Conservation (phyloP, 2,888 invertebrate genomes). For the Sycophila texana region DNA sequence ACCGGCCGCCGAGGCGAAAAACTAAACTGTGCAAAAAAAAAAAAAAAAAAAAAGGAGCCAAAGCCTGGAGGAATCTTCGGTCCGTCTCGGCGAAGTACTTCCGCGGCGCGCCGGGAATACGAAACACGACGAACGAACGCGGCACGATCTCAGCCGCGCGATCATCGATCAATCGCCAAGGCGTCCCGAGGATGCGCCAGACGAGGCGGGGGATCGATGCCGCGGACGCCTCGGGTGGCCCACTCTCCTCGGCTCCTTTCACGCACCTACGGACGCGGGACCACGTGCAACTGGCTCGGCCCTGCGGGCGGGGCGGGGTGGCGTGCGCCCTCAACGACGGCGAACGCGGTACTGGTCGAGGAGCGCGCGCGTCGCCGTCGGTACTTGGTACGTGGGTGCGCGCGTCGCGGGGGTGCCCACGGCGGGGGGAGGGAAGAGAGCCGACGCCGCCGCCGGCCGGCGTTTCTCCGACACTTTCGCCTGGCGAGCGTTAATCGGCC, state of each 20-base stretch:
- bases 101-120: neutral
- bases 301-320: neutral
- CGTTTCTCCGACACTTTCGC: neutral
- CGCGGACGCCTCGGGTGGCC: no score
- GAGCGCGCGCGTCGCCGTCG: neutral
- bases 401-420: constrained; percentile 4
- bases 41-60: neutral
- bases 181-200: no score
- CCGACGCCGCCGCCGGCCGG: neutral
- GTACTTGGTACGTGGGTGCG: neutral
- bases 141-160: neutral
- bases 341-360: constrained; percentile 49
- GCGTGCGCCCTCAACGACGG: constrained; percentile 49
- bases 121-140: neutral
- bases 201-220: no score
- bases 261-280: neutral
- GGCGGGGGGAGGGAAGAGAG: neutral
- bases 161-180: neutral
- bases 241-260: neutral
- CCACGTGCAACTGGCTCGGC: constrained; percentile 1
- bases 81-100: neutral
- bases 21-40: neutral
- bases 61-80: neutral
- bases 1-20: constrained; percentile 15
- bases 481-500: neutral